Percentiles rank a stretch among this genome's conserved stretches.
These are phyloP conservation scores for Machimus rusticus DNA, from an alignment of 2,888 invertebrate species.

Conservation along the genomic window DNA sequence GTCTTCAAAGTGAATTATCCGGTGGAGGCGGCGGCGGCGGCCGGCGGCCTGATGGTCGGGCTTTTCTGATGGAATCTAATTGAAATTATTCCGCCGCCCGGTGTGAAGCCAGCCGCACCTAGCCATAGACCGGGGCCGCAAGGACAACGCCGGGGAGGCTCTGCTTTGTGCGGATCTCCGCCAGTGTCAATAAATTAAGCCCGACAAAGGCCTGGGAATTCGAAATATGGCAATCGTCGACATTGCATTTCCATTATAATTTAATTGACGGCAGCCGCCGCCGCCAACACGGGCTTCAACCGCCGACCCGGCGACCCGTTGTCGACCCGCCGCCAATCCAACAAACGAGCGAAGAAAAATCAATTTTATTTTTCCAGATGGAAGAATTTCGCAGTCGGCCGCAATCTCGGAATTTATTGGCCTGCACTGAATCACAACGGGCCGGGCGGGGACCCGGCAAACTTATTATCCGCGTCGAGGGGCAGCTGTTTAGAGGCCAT, in stretches of 20 bases:
- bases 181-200: neutral
- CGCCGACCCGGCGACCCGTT: neutral
- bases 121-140: neutral
- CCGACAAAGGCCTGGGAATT: neutral
- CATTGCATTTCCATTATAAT: neutral
- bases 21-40: neutral
- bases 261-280: neutral
- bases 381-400: neutral
- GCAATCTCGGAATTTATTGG: neutral
- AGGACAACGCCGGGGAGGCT: neutral
- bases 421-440: neutral
- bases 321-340: neutral
- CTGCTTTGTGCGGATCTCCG: neutral
- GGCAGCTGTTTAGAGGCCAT: neutral
- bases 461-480: neutral
- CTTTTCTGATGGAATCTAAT: neutral
- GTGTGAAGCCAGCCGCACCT: neutral
- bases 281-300: neutral
- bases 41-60: neutral
- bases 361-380: neutral
- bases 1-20: constrained; percentile 15
- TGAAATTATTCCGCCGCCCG: constrained; percentile 1
- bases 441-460: neutral
- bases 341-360: neutral
- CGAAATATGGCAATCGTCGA: neutral